These are phyloP conservation scores for Rhinophrynus dorsalis DNA, from an alignment of 2,797 vertebrate genomes.

Conservation along the genomic window DNA sequence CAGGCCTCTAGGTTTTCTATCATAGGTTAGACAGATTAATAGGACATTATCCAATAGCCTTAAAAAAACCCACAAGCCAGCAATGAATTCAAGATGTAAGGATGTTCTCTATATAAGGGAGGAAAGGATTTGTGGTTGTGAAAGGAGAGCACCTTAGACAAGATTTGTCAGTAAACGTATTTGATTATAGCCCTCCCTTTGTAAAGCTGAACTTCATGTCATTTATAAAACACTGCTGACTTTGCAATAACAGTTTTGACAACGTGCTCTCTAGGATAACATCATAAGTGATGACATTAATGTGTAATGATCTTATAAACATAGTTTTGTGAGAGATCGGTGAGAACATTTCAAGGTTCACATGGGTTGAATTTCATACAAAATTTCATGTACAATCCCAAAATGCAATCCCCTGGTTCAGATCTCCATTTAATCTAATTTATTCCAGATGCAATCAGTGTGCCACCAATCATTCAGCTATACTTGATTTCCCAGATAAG, in stretches of 20 bases:
- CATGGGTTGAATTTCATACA: no score
- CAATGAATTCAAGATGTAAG: constrained; percentile 53
- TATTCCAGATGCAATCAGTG: not conserved
- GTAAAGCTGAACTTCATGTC: not conserved
- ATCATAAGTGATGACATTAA: constrained; percentile 36
- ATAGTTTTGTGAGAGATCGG: not conserved
- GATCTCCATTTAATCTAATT: not conserved
- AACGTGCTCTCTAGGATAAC: constrained; percentile 41
- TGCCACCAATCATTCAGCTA: not conserved
- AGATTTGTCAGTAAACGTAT: constrained; percentile 44
- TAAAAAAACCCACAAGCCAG: constrained; percentile 24
- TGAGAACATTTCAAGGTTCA: constrained; percentile 12
- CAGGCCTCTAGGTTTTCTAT: no score
- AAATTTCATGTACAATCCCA: constrained; percentile 2
- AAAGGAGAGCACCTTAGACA: constrained; percentile 46
- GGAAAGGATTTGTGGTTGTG: constrained; percentile 56
- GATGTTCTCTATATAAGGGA: constrained; percentile 18
- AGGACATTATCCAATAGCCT: not conserved
- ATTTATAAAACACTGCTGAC: constrained; percentile 17
- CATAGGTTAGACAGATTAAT: no score
- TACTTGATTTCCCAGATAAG: not conserved
- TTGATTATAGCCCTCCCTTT: not conserved
- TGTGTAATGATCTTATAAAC: constrained; percentile 23
- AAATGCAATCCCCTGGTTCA: not conserved
- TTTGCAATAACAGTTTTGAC: constrained; percentile 35